Evolutionary conservation across 1,140 invertebrate species (phyloP).

Genomic region (Musca vetustissima): DNA sequence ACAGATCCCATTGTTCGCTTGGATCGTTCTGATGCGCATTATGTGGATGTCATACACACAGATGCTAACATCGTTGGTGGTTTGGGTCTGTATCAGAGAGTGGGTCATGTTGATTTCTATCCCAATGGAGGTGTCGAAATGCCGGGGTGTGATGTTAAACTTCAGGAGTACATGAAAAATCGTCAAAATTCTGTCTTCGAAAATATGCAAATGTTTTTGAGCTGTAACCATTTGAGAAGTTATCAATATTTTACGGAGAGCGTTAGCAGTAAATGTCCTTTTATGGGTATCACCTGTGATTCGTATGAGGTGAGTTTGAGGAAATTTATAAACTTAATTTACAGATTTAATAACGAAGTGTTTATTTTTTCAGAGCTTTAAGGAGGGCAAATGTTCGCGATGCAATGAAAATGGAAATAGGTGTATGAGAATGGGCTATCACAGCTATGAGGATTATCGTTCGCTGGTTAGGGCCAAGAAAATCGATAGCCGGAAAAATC

Average conservation of each 20-base stretch:
- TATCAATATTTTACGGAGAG: slow-evolving; percentile 86
- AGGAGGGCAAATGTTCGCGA: slow-evolving; percentile 72
- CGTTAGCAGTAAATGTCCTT: slow-evolving; percentile 74
- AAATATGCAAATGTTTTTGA: slow-evolving; percentile 74
- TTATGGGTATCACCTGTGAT: slow-evolving; percentile 73
- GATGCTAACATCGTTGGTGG: slow-evolving; percentile 80
- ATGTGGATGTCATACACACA: slow-evolving; percentile 87
- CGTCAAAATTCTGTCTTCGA: slow-evolving; percentile 60
- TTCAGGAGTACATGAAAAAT: slow-evolving; percentile 68
- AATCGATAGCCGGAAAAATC: slow-evolving; percentile 61
- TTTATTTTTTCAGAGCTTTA: slow-evolving; percentile 62
- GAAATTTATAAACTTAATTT: background rate
- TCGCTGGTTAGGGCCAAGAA: slow-evolving; percentile 49
- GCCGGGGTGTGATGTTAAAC: slow-evolving; percentile 78
- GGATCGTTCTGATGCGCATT: slow-evolving; percentile 81
- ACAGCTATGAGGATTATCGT: slow-evolving; percentile 62
- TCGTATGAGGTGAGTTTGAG: slow-evolving; percentile 66
- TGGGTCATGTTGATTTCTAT: slow-evolving; percentile 88
- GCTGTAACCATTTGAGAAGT: slow-evolving; percentile 83
- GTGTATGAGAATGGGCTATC: slow-evolving; percentile 71
- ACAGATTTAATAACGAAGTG: background rate
- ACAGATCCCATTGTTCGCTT: slow-evolving; percentile 78
- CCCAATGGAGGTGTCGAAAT: slow-evolving; percentile 85
- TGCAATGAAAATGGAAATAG: slow-evolving; percentile 65
- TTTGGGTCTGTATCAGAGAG: slow-evolving; percentile 78